phyloP scores from a whole-genome alignment of 2,888 invertebrate genomes.

The Ariolimax columbianus region DNA sequence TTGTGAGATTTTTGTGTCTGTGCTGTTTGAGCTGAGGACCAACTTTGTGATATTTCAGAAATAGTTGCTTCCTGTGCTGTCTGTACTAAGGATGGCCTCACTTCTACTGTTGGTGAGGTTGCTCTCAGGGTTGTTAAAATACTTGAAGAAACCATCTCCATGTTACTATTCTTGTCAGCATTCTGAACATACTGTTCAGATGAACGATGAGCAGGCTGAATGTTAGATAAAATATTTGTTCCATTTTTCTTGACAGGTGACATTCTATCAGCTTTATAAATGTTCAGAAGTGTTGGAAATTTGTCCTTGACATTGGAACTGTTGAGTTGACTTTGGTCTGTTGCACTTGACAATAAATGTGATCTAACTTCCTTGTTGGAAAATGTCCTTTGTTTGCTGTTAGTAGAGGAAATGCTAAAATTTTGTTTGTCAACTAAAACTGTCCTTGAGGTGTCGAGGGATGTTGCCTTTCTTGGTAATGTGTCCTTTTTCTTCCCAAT shows the following conservation, averaged over 20 bases:
- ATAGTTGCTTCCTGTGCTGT: not conserved
- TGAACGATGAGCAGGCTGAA: not conserved
- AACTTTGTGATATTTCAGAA: not conserved
- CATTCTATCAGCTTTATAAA: not conserved
- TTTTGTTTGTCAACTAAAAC: not conserved
- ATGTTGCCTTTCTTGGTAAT: not conserved
- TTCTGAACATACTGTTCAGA: not conserved
- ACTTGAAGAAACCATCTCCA: not conserved
- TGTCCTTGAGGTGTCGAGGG: not conserved
- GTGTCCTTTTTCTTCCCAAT: not conserved
- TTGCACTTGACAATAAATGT: not conserved
- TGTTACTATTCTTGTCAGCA: not conserved
- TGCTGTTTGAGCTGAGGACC: not conserved
- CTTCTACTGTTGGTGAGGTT: not conserved
- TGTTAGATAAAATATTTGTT: not conserved
- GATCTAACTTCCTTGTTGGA: not conserved
- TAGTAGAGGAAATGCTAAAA: not conserved
- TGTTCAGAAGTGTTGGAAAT: slow-evolving; percentile 31
- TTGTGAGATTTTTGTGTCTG: not conserved
- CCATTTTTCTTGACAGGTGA: not conserved
- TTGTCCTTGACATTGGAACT: slow-evolving; percentile 32
- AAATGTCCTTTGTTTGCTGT: not conserved
- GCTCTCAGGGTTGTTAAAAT: not conserved
- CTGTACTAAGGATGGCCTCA: not conserved
- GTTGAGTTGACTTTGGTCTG: slow-evolving; percentile 3